Evolutionary conservation across 2,888 invertebrate species (phyloP), one percentile per base, ranked within the genome.

Genomic region (Campaea margaritaria): DNA sequence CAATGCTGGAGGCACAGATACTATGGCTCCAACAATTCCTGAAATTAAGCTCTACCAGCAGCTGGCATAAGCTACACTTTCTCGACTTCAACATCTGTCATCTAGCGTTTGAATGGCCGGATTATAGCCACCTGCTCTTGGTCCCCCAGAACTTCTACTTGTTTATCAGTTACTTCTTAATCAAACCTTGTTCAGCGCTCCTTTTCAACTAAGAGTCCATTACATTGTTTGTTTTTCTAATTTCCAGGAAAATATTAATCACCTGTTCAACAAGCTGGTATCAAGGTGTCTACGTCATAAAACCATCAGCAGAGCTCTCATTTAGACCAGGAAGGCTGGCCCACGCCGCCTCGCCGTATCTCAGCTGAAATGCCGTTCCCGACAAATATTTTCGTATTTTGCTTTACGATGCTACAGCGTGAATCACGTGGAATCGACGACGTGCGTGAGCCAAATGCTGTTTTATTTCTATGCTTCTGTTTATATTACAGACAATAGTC

Each of bases 311-410:
- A 15, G 0, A 11, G 4, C 16, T 36, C 28, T 36, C 36, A 21
- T 48, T 48, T 38, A 16, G 21, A 13, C 36, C 49, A 28, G 41
- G 49, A 50, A 50, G 41, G 49, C 39, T 49, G 27, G 39, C 49
- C 49, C 49, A 50, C 49, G 49, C 41, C 39, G 21, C 15, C 27
- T 13, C 27, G 14, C 27, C 45, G 50, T 45, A 57, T 28, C 47
- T 58, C 42, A 50, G 46, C 43, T n/a, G 48, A 31, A 44, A 58
- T 48, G 44, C 39, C 38, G 41, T 45, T 44, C 31, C 49, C 51
- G 46, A 36, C 65, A 60, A 48, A 62, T 64, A 64, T 62, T 64
- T 61, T 57, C 50, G 41, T 58, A 16, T 52, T 45, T 52, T 52
- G 21, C 49, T 61, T 56, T 61, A 65, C 65, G 59, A 58, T 55